phyloP scores from a whole-genome alignment of 2,113 vertebrate species.

The Pitta sordida region DNA sequence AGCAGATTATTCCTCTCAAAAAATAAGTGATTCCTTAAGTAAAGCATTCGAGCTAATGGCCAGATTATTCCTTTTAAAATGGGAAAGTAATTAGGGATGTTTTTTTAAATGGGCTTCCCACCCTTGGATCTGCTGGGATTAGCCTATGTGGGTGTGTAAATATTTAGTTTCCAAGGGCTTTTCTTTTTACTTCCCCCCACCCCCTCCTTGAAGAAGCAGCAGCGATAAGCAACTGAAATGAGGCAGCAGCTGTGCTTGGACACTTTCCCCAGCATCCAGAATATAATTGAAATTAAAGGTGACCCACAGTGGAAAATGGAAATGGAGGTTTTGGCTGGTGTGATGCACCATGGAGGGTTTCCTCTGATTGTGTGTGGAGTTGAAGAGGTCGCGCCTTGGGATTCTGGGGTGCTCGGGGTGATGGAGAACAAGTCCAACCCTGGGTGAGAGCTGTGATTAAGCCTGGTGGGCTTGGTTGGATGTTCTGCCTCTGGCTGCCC shows the following conservation, averaged over 20 bases:
- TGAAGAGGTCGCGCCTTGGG: background rate
- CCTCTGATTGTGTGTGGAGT: background rate
- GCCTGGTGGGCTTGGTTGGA: background rate
- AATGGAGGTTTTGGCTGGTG: background rate
- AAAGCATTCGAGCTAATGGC: background rate
- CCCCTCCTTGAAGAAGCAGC: background rate
- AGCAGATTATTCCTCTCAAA: background rate
- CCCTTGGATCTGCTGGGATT: slow-evolving; percentile 31
- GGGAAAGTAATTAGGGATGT: slow-evolving; percentile 28
- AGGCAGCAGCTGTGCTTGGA: background rate
- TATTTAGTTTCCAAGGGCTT: slow-evolving; percentile 53
- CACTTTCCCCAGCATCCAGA: background rate
- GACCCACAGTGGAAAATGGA: background rate
- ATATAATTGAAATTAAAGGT: slow-evolving; percentile 3
- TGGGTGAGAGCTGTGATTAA: background rate
- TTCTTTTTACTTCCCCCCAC: background rate
- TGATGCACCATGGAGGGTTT: background rate
- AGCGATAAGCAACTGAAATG: background rate
- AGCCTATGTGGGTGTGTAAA: slow-evolving; percentile 22
- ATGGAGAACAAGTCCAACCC: background rate
- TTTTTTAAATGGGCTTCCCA: slow-evolving; percentile 20
- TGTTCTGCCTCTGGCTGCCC: background rate
- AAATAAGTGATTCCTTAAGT: background rate
- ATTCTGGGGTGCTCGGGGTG: background rate
- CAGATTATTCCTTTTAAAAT: slow-evolving; percentile 37